Evolutionary conservation across 2,113 vertebrate species (phyloP).

Genomic region (Microtus richardsoni): DNA sequence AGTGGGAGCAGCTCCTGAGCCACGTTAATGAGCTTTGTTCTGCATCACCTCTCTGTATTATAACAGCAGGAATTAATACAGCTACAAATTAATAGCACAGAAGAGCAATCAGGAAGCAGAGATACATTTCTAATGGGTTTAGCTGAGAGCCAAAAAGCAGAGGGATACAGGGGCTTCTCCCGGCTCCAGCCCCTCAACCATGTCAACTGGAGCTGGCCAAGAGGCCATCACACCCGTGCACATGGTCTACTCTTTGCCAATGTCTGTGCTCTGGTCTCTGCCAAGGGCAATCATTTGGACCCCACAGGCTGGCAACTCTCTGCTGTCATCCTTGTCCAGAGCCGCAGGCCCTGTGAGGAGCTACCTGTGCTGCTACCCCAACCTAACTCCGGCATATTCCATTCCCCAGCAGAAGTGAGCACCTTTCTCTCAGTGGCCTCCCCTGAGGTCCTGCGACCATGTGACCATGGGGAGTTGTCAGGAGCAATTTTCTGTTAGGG

Average conservation of each 20-base stretch:
- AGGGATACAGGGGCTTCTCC: not conserved
- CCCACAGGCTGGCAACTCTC: constrained; percentile 26
- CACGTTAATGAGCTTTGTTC: constrained; percentile 91
- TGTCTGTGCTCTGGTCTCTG: not conserved
- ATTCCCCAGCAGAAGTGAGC: constrained; percentile 66
- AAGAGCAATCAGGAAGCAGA: constrained; percentile 77
- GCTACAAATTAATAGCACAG: constrained; percentile 82
- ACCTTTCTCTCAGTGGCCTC: constrained; percentile 65
- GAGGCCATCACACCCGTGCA: not conserved
- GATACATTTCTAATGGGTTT: constrained; percentile 73
- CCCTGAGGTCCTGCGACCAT: constrained; percentile 71
- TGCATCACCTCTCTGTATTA: constrained; percentile 85
- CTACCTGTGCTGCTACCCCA: not conserved
- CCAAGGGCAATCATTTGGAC: constrained; percentile 30
- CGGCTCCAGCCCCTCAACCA: constrained; percentile 20
- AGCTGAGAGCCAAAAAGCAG: constrained; percentile 11
- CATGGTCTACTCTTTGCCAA: constrained; percentile 69
- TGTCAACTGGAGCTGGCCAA: constrained; percentile 45
- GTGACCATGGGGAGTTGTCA: constrained; percentile 63
- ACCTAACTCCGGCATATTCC: constrained; percentile 16
- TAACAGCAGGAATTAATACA: constrained; percentile 81
- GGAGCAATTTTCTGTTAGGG: constrained; percentile 65
- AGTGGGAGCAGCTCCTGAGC: constrained; percentile 82
- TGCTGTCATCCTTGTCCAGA: not conserved
- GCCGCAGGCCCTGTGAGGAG: rapidly evolving